Conservation (phyloP, 2,888 invertebrate species). For the Poecilobothrus nobilitatus region DNA sequence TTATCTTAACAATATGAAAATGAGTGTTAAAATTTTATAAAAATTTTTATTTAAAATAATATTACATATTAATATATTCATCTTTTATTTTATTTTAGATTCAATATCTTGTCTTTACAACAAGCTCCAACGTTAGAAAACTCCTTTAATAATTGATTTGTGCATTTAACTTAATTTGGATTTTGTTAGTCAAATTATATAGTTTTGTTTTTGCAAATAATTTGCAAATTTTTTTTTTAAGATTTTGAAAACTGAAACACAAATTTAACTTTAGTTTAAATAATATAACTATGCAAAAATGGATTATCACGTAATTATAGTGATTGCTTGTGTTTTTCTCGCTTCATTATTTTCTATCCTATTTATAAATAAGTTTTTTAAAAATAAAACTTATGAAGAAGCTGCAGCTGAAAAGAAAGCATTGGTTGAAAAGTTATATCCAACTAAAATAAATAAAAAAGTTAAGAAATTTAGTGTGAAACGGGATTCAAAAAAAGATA, state of each 20-base stretch:
- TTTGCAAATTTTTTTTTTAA: background rate
- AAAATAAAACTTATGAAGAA: constrained; percentile 43
- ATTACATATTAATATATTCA: too few relatives aligned
- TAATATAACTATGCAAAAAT: constrained; percentile 39
- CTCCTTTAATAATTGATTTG: background rate
- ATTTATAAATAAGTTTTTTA: constrained; percentile 42
- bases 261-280: background rate
- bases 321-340: constrained; percentile 42
- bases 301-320: constrained; percentile 43
- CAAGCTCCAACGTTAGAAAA: background rate
- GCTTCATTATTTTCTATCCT: constrained; percentile 40
- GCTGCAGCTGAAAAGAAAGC: constrained; percentile 42
- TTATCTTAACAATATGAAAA: too few relatives aligned
- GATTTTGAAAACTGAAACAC: background rate
- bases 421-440: constrained; percentile 40
- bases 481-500: constrained; percentile 39
- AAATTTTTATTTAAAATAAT: too few relatives aligned
- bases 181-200: background rate
- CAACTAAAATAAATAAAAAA: constrained; percentile 33
- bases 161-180: background rate
- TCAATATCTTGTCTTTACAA: background rate
- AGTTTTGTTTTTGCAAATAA: background rate
- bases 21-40: too few relatives aligned
- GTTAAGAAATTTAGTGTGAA: constrained; percentile 30
- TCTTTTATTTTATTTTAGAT: background rate